A percentile compares a stretch with the other conserved stretches of the same genome.
phyloP scores from a whole-genome alignment of 2,888 invertebrate genomes.

The Resseliella maxima region DNA sequence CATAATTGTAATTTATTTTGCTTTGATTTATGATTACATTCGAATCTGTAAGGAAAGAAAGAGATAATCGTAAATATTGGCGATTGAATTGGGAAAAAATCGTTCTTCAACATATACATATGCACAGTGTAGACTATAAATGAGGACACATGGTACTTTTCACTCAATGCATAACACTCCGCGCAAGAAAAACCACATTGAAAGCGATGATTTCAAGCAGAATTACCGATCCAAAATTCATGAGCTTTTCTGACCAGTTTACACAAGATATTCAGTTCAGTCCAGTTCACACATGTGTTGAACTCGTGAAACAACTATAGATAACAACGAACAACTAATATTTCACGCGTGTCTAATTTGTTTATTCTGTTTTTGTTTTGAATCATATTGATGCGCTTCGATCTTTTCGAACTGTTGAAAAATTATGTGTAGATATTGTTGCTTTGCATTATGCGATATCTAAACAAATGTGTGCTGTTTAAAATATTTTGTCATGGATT shows the following conservation, averaged over 20 bases:
- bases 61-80: neutral
- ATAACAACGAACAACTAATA: slow-evolving; percentile 2
- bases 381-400: neutral
- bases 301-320: too few species aligned
- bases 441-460: neutral
- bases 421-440: neutral
- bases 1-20: slow-evolving; percentile 35
- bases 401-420: neutral
- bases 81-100: neutral
- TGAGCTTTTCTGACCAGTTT: slow-evolving; percentile 17
- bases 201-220: too few species aligned
- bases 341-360: neutral
- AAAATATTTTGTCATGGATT: too few species aligned
- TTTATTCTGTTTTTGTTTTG: neutral
- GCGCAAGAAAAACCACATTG: too few species aligned
- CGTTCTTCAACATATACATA: too few species aligned
- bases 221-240: neutral
- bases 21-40: neutral
- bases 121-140: too few species aligned
- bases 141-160: too few species aligned
- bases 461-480: neutral
- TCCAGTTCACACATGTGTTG: too few species aligned
- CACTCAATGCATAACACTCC: too few species aligned
- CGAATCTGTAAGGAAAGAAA: too few species aligned
- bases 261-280: too few species aligned